Evolutionary conservation across 2,113 vertebrate species (phyloP), one percentile per base, ranked within the genome.

Genomic region (Tretioscincus oriximinensis): DNA sequence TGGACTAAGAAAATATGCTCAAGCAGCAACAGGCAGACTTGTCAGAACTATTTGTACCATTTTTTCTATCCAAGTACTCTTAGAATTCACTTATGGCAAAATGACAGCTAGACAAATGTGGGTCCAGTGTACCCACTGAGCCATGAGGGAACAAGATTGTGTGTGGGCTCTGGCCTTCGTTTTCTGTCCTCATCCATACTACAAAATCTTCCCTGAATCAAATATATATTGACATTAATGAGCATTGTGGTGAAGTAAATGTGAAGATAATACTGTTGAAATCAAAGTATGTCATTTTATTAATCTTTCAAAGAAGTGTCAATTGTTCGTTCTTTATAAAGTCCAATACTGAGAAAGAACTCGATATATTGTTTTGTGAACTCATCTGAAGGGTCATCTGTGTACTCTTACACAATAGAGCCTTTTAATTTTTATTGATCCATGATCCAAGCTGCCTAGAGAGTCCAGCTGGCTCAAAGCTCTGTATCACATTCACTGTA

Each of bases 401-500:
- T 51, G 10, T 78, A 11, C 4, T 16, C 4, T 3, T 2, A 14
- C 4, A 12, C 20, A 77, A 14, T 8, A 22, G 8, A 45, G 47
- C 26, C 28, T 45, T 11, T 61, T 10, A 24, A 71, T 78, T 68
- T 35, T 10, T n/a, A 11, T 18, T 22, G 26, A n/a, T 31, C 2
- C 20, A 20, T 66, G 4, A n/a, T 1, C 22, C 21, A 6, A 58
- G 35, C 49, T 82, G 63, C 18, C 41, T 54, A 65, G 68, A 83
- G 74, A 83, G 28, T 26, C 49, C 73, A 82, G 45, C 69, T 82
- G 78, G 85, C 66, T 64, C 64, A 49, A 29, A 21, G 16, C 8
- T 85, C 54, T 75, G 60, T 72, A 6, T 77, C 68, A 63, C 0
- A 0, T 2, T 18, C 61, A 80, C 70, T 54, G 68, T 21, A 24